These are phyloP conservation scores for Chloropsis hardwickii DNA, from an alignment of 2,113 vertebrate species.

Conservation along the genomic window DNA sequence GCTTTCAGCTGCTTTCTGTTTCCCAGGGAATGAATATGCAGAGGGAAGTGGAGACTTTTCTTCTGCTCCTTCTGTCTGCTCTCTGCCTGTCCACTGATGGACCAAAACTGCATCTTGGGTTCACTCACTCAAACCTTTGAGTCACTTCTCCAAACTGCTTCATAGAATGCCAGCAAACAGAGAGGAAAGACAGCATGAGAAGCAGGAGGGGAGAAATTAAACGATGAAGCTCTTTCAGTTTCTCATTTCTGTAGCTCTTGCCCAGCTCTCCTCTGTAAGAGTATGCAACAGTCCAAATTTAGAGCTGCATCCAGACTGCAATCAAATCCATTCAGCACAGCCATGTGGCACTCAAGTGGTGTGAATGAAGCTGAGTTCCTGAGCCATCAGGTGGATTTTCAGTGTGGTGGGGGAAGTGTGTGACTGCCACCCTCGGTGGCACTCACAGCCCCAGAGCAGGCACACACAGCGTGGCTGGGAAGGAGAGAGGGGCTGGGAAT, in stretches of 20 bases:
- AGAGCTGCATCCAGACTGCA: not conserved
- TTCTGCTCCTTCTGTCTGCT: not conserved
- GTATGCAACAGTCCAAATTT: not conserved
- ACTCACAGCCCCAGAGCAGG: not conserved
- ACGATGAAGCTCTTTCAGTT: not conserved
- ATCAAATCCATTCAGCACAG: not conserved
- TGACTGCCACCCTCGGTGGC: not conserved
- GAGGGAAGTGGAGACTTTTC: not conserved
- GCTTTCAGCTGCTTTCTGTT: not conserved
- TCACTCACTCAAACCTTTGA: not conserved
- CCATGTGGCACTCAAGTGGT: not conserved
- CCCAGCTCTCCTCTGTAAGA: not conserved
- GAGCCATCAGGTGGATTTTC: not conserved
- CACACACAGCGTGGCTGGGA: accelerated
- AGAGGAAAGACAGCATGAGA: not conserved
- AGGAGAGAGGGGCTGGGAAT: not conserved
- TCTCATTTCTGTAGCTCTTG: not conserved
- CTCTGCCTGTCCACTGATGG: not conserved
- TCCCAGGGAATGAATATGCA: not conserved
- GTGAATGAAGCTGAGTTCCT: not conserved
- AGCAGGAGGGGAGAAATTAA: not conserved
- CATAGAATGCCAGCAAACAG: not conserved
- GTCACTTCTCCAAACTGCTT: not conserved
- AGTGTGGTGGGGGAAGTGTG: accelerated
- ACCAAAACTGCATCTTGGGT: not conserved